Conservation (phyloP, 2,797 vertebrate genomes). For the Falco columbarius region DNA sequence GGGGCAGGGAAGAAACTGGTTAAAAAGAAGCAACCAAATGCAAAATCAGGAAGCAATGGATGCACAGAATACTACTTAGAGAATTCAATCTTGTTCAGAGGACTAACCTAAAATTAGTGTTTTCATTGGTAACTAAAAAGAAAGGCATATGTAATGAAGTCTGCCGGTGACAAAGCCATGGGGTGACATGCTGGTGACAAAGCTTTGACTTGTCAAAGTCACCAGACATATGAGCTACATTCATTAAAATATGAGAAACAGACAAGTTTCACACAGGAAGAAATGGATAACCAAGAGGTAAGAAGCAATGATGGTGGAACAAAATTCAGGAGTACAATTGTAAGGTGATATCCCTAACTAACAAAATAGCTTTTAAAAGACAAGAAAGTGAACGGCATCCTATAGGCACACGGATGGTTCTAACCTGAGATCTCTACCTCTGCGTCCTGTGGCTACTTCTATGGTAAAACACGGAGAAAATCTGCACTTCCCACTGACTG, state of each 20-base stretch:
- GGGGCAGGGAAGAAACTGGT: not conserved
- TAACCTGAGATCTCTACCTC: not conserved
- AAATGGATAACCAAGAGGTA: not conserved
- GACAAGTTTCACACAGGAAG: not conserved
- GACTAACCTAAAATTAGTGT: not conserved
- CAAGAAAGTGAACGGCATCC: not conserved
- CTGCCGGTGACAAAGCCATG: not conserved
- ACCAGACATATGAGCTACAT: not conserved
- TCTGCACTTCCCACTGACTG: not conserved
- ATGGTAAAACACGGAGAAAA: not conserved
- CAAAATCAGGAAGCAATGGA: not conserved
- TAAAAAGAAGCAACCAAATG: not conserved
- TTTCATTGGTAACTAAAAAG: not conserved
- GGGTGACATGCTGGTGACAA: no score
- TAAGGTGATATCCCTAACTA: not conserved
- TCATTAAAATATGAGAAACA: not conserved
- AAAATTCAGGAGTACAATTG: not conserved
- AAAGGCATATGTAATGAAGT: not conserved
- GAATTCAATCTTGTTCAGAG: not conserved
- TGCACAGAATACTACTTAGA: not conserved
- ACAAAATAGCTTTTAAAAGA: not conserved
- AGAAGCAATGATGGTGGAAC: not conserved
- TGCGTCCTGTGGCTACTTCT: not conserved
- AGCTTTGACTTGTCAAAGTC: no score
- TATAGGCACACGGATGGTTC: not conserved